Evolutionary conservation across 2,797 vertebrate genomes (phyloP), one percentile per base, ranked within the genome.

Genomic region (Molossus molossus): DNA sequence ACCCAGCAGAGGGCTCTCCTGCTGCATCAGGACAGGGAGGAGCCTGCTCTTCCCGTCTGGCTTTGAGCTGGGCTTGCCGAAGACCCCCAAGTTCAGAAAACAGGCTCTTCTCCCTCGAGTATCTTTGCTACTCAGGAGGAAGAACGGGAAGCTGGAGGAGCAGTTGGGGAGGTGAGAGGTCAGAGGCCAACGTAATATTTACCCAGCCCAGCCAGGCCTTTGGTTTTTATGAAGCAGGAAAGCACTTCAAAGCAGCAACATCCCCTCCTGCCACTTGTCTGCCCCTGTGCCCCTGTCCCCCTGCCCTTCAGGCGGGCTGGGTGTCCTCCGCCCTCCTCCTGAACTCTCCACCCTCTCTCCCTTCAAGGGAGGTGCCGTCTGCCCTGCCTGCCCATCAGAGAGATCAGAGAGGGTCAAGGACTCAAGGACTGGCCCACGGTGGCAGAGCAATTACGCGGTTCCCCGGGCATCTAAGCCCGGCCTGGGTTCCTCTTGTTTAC

Each of bases 181-280:
- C 98, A 98, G 97, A 98, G 98, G 98, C 97, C 98, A 98, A 92
- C 0, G 92, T 95, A 98, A 98, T 98, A 98, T 98, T 98, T 98
- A 98, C 97, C 97, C 98, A 97, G 89, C 88, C 58, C 79, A 97
- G 97, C 94, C 1, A 96, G 98, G 98, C 97, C 97, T 98, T 98
- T 98, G 97, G 70, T 98, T 98, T 98, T 98, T 87, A 96, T 69
- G 33, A 92, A 97, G 96, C 67, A 97, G 20, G 98, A 98, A 98
- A 92, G 0, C 2, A 84, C 90, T 98, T 95, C 1, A 93, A 95
- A 98, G 97, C 94, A n/a, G 93, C 97, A 87, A 96, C 64, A 77
- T 95, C 79, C 79, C 94, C 82, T 95, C 82, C 45, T 40, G 48
- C 75, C 72, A 69, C 81, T 86, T 75, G 87, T 69, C 87, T 92